Percentiles rank a stretch among this genome's conserved stretches.
Conservation (phyloP, 2,797 vertebrate species). For the Galagoides demidoff region DNA sequence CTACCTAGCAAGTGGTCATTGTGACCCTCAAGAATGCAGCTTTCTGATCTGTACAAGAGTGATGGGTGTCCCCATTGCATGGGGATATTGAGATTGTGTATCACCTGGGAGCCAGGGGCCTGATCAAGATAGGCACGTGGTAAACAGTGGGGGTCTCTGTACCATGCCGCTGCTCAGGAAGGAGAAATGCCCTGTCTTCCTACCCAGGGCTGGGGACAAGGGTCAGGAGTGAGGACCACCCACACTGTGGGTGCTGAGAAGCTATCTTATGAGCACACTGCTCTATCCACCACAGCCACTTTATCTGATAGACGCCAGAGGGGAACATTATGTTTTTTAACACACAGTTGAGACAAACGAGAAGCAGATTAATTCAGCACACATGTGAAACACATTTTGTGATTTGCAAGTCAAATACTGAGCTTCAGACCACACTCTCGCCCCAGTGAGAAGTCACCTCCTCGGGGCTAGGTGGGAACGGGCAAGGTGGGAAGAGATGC, state of each 20-base stretch:
- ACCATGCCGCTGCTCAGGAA: neutral
- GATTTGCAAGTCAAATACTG: conserved; percentile 83
- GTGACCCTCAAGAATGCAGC: neutral
- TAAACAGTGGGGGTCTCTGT: neutral
- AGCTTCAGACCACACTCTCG: conserved; percentile 35
- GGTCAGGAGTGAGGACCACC: neutral
- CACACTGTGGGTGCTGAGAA: rapidly evolving
- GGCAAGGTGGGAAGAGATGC: neutral
- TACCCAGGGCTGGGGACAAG: neutral
- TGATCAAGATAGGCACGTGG: neutral
- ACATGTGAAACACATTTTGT: conserved; percentile 81
- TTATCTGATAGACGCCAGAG: conserved; percentile 40
- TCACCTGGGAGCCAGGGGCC: neutral
- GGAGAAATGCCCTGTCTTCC: neutral
- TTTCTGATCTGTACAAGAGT: neutral
- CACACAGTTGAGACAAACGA: conserved; percentile 79
- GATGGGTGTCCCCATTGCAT: neutral
- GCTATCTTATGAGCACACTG: neutral
- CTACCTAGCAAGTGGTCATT: neutral
- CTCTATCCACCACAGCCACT: conserved; percentile 20
- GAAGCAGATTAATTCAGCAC: conserved; percentile 74
- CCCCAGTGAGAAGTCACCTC: neutral
- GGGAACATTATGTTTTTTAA: conserved; percentile 71
- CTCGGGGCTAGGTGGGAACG: neutral
- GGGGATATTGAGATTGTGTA: neutral